Evolutionary conservation across 2,113 vertebrate species (phyloP), one percentile per base, ranked within the genome.

Genomic region (Rhea pennata): DNA sequence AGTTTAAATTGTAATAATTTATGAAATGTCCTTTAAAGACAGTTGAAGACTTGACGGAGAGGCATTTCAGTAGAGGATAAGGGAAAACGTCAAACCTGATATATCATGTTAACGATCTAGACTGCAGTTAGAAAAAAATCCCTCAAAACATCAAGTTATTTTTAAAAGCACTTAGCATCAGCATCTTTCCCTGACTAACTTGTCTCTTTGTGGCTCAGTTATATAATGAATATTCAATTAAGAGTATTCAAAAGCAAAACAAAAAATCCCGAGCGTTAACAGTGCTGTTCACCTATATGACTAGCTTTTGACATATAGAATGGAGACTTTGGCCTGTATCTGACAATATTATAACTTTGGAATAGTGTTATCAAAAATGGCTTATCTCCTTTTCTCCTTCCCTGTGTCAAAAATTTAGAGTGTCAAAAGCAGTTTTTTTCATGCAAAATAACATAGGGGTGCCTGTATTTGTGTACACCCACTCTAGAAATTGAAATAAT

Each of bases 101-200:
- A 13, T 9, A 23, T 51, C 29, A 51, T 24, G 15, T 72, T 62
- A 70, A 29, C 20, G 31, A 6, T 31, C 27, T 31, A 33, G 27
- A 17, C 40, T 89, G n/a, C 6, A 15, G 70, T 50, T 76, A 26
- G 54, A 76, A 22, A 59, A 70, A 76, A 58, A 82, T 87, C 36
- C 12, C 5, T 7, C 6, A 1, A 66, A 83, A 8, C 2, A 1
- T 27, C 6, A 36, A 27, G 9, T 53, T 3, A 8, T 77, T 75
- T 36, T 48, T 77, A 29, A 67, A 78, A 81, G 10, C 27, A 31
- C 26, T 84, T 9, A 3, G 20, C 13, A 12, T 31, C 58, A 11
- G 51, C 61, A 8, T 74, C 20, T 90, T 71, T 61, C 21, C 17
- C 5, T 29, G 26, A 59, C 65, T 54, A 26, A 54, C 53, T 27